phyloP scores from a whole-genome alignment of 2,113 vertebrate species.

The Piaya cayana region DNA sequence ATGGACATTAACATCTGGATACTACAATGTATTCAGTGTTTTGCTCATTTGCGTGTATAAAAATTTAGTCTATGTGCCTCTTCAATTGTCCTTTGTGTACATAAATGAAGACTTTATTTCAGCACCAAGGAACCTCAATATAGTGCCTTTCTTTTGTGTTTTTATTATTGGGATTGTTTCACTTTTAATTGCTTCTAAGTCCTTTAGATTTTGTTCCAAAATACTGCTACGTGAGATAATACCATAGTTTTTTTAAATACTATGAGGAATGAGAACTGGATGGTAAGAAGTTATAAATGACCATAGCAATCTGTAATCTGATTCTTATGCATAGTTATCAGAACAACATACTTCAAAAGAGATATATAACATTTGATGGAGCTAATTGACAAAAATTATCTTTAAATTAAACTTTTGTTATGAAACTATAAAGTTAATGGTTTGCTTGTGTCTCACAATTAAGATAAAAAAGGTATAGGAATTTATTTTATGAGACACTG shows the following conservation, averaged over 20 bases:
- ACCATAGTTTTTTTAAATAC: not conserved
- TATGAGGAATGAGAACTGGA: not conserved
- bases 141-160: not conserved
- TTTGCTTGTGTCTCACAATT: not conserved
- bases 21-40: not conserved
- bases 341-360: not conserved
- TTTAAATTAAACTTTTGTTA: not conserved
- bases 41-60: not conserved
- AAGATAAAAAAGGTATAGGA: not conserved
- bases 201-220: not conserved
- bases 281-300: not conserved
- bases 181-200: not conserved
- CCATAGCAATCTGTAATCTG: not conserved
- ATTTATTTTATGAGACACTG: not conserved
- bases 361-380: not conserved
- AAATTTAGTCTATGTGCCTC: not conserved
- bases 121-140: not conserved
- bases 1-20: not conserved
- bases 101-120: not conserved
- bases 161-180: not conserved
- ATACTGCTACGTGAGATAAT: not conserved
- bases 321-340: not conserved
- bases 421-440: not conserved
- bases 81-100: not conserved
- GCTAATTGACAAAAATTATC: not conserved